A percentile compares a stretch with the other conserved stretches of the same genome.
Evolutionary conservation across 2,113 vertebrate species (phyloP).

Genomic region (Dipodomys stephensi): DNA sequence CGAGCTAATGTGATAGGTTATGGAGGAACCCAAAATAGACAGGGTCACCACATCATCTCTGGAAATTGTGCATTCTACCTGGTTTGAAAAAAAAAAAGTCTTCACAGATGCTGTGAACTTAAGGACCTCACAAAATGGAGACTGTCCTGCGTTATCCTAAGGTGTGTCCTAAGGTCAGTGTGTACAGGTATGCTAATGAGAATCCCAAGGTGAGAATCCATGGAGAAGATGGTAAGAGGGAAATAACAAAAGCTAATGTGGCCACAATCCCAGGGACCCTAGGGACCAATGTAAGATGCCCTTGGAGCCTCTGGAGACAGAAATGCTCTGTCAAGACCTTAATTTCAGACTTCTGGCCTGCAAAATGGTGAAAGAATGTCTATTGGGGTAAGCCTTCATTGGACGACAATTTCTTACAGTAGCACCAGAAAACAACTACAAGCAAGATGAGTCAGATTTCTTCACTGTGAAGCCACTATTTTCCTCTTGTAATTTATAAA

Average conservation of each 20-base stretch:
- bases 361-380: not conserved
- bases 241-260: fast-evolving
- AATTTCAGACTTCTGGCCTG: not conserved
- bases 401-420: not conserved
- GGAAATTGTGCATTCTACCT: not conserved
- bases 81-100: not conserved
- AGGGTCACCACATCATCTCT: not conserved
- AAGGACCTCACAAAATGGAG: not conserved
- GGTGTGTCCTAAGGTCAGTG: not conserved
- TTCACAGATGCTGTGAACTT: not conserved
- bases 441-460: not conserved
- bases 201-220: not conserved
- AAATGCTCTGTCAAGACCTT: fast-evolving
- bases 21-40: not conserved
- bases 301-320: fast-evolving
- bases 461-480: not conserved
- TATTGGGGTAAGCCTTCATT: not conserved
- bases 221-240: not conserved
- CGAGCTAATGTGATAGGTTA: not conserved
- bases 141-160: not conserved
- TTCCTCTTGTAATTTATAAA: conserved; percentile 24
- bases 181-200: not conserved
- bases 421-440: not conserved
- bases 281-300: not conserved
- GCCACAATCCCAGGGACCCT: not conserved